Base-by-base conservation (phyloP, 2,797 vertebrate species). In the Gallinago nigripennis region DNA sequence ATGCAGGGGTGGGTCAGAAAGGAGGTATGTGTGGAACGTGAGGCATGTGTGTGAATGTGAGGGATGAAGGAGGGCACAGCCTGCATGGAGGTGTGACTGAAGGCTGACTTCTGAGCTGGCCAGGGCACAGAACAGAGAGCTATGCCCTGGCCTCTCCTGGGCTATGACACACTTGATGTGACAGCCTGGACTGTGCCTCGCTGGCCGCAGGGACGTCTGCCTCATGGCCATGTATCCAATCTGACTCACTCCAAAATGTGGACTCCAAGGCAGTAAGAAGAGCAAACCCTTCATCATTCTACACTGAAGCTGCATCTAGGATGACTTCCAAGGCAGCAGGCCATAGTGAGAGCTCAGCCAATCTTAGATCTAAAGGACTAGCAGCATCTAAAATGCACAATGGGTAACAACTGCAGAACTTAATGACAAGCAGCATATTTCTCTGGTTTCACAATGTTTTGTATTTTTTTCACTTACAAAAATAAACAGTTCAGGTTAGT, bases 161-260 rank as follows among this genome's bases (percentile, higher is more conserved):
- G 50, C 13, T 76, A 48, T 1, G 4, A 31, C 66, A 71, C 15
- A 6, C 25, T 9, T 19, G 56, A 18, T 75, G 56, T 17, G 66
- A 50, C 39, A 87, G 60, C 20, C 64, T 33, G 58, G 39, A 35
- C 48, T 15, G 8, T 1, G 4, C 61, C 57, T 71, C 1, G 5
- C 33, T 33, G 58, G 30, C 33, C 2, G 5, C 0, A 0, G 41
- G 37, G 70, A 64, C 16, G 63, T 45, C 69, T 53, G 20, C 69
- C 50, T 80, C 39, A n/a, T 27, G n/a, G 45, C 27, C 45, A 24
- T 2, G 4, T 24, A 24, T 11, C 57, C 0, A 0, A 17, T 9
- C 46, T 6, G 24, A 64, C 65, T 17, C n/a, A 4, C 25, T 48
- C 46, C 9, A 66, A 51, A 86, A 76, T 0, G 0, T 8, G 20